These are phyloP conservation scores for Cephonodes hylas DNA, from an alignment of 2,888 invertebrate genomes.

Conservation along the genomic window DNA sequence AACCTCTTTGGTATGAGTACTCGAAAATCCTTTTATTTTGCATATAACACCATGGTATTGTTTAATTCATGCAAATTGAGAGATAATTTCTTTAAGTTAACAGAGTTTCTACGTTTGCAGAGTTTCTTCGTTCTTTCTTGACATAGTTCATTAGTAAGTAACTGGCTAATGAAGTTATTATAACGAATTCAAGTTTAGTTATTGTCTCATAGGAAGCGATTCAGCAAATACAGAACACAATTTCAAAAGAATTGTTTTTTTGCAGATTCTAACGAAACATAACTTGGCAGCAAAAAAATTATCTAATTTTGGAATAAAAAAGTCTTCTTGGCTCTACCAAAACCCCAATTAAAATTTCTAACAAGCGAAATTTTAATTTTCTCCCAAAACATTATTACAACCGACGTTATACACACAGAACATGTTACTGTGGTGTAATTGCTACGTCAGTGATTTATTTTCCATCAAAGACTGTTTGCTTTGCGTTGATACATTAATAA, in stretches of 20 bases:
- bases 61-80: background rate
- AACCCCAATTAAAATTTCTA: too few relatives aligned
- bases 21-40: background rate
- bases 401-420: background rate
- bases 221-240: too few relatives aligned
- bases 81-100: background rate
- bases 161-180: too few relatives aligned
- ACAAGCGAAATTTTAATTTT: background rate
- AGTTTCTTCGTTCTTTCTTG: too few relatives aligned
- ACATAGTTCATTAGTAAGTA: too few relatives aligned
- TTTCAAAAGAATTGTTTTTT: too few relatives aligned
- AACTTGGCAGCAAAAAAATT: background rate
- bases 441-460: constrained; percentile 23
- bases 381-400: constrained; percentile 10
- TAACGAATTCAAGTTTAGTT: too few relatives aligned
- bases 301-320: background rate
- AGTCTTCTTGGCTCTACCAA: background rate
- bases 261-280: background rate
- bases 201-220: too few relatives aligned
- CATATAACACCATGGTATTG: background rate
- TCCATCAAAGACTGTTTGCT: constrained; percentile 30
- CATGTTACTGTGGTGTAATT: background rate
- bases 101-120: too few relatives aligned
- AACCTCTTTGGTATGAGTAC: background rate
- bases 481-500: constrained; percentile 17